These are phyloP conservation scores for Drosophila aff. DNA, from an alignment of 1,140 invertebrate species.

Conservation along the genomic window DNA sequence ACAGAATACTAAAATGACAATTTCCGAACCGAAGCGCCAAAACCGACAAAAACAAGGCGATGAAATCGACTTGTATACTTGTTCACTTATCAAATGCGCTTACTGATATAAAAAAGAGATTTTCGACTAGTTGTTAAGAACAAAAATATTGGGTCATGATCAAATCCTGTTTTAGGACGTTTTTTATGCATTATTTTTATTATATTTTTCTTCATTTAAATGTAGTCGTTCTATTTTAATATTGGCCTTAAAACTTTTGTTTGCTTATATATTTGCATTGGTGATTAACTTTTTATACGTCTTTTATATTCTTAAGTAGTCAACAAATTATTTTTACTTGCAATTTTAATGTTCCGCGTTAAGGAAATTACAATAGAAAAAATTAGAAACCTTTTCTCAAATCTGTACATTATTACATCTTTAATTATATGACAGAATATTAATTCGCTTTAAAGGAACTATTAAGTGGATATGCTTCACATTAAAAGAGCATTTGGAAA, in stretches of 20 bases:
- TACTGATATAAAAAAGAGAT: not conserved
- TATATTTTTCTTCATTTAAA: not conserved
- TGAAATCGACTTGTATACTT: slow-evolving; percentile 10
- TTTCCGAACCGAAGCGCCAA: slow-evolving; percentile 70
- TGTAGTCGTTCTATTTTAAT: not conserved
- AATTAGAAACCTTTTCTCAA: too few relatives aligned
- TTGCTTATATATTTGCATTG: too few relatives aligned
- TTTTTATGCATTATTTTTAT: not conserved
- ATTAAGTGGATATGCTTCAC: not conserved
- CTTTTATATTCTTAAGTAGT: too few relatives aligned
- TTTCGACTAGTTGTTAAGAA: not conserved
- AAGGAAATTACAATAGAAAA: not conserved
- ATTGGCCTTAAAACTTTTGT: not conserved
- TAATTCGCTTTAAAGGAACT: not conserved
- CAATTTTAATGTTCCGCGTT: not conserved
- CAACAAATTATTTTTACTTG: not conserved
- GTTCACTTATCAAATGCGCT: slow-evolving; percentile 39
- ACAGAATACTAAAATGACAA: slow-evolving; percentile 79
- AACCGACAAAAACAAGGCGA: slow-evolving; percentile 61
- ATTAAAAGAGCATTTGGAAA: slow-evolving; percentile 35
- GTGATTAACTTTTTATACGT: not conserved
- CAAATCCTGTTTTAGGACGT: not conserved
- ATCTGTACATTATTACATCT: not conserved
- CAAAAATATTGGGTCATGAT: not conserved
- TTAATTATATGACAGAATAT: not conserved